A percentile compares a stretch with the other conserved stretches of the same genome.
These are phyloP conservation scores for Nyctalus aviator DNA, from an alignment of 2,797 vertebrate species.

Conservation along the genomic window DNA sequence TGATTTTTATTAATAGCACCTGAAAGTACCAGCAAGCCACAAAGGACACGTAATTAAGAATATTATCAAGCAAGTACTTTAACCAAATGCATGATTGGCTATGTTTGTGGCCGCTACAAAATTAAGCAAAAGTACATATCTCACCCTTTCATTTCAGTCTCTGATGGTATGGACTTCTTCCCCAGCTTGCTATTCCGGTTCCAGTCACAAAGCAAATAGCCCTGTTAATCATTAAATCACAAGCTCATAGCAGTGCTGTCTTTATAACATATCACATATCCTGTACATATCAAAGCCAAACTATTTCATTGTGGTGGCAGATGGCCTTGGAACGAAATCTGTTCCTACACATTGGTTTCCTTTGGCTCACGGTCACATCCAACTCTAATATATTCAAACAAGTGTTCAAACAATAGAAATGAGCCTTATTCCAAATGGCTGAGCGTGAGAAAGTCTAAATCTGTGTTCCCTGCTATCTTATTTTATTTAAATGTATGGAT, in stretches of 20 bases:
- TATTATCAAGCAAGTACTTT: conserved; percentile 74
- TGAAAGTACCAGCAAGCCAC: conserved; percentile 78
- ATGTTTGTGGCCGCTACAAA: conserved; percentile 26
- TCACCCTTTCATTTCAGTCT: conserved; percentile 51
- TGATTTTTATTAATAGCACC: conserved; percentile 82
- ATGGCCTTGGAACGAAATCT: conserved; percentile 50
- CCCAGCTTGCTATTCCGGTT: conserved; percentile 4
- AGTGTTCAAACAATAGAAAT: not conserved
- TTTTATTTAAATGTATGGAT: conserved; percentile 37
- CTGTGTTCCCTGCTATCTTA: not conserved
- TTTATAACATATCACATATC: conserved; percentile 41
- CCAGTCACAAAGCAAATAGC: conserved; percentile 62
- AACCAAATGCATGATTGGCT: conserved; percentile 63
- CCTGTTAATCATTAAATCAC: conserved; percentile 71
- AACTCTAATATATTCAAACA: conserved; percentile 17
- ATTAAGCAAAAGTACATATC: not conserved
- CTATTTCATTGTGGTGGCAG: conserved; percentile 65
- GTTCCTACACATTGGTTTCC: conserved; percentile 19
- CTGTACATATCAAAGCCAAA: conserved; percentile 64
- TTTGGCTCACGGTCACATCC: not conserved
- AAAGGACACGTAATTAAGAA: conserved; percentile 77
- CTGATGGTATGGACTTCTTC: conserved; percentile 29
- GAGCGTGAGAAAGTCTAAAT: conserved; percentile 1
- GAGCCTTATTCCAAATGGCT: not conserved
- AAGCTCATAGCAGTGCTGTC: conserved; percentile 54